Conservation (phyloP, 2,113 vertebrate genomes). For the Megatriorchis doriae region DNA sequence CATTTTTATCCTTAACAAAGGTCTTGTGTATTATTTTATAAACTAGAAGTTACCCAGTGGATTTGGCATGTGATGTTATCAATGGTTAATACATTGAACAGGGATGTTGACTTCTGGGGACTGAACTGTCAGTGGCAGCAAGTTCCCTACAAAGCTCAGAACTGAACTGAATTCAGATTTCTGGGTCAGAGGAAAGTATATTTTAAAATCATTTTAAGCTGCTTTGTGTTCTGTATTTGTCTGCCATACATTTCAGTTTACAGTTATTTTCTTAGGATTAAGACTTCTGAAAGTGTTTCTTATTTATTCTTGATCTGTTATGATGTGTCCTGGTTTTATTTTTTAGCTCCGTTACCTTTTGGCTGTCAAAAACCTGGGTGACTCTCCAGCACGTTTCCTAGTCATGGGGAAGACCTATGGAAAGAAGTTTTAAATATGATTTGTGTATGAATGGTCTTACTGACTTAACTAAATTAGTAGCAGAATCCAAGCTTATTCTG, state of each 20-base stretch:
- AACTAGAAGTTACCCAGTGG: neutral
- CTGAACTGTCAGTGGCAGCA: neutral
- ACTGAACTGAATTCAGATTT: neutral
- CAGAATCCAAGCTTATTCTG: neutral
- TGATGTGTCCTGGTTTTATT: neutral
- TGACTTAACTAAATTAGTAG: neutral
- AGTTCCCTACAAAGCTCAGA: neutral
- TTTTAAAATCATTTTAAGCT: neutral
- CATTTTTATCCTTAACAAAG: neutral
- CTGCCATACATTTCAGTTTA: neutral
- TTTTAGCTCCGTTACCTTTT: neutral
- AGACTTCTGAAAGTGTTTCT: neutral
- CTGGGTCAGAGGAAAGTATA: neutral
- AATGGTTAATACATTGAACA: neutral
- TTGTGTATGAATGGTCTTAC: neutral
- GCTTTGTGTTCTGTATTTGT: neutral
- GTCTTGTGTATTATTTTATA: neutral
- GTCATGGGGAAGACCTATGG: neutral
- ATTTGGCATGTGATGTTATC: neutral
- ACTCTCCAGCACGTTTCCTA: accelerated
- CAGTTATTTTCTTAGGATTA: neutral
- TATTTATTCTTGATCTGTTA: neutral
- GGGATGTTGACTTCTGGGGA: neutral
- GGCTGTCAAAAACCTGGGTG: neutral
- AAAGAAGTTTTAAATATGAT: neutral